These are phyloP conservation scores for Diachasma alloeum DNA, from an alignment of 1,140 invertebrate species.

Conservation along the genomic window DNA sequence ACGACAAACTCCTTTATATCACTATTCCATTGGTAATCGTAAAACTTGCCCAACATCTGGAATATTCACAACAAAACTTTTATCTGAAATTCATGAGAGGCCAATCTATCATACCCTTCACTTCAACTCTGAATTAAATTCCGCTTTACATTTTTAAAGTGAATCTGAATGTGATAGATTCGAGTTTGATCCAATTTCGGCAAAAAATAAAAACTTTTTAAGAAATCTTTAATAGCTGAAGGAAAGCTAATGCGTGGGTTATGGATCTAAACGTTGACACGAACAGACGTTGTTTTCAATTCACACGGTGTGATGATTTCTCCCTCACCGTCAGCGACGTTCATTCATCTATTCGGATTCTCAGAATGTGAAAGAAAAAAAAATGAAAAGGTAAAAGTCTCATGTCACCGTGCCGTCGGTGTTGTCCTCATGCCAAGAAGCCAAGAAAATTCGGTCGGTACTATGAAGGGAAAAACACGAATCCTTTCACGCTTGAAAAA, in stretches of 20 bases:
- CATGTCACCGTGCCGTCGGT: background rate
- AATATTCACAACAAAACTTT: background rate
- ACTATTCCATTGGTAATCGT: background rate
- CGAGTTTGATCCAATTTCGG: background rate
- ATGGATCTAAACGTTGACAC: background rate
- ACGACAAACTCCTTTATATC: background rate
- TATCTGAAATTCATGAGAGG: background rate
- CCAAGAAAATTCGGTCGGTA: background rate
- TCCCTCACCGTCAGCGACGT: background rate
- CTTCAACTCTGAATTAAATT: background rate
- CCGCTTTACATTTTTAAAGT: background rate
- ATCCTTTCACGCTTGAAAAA: conserved; percentile 19
- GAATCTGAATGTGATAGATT: background rate
- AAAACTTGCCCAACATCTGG: background rate
- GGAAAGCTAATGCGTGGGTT: background rate
- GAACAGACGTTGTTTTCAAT: background rate
- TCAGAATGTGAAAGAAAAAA: background rate
- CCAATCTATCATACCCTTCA: background rate
- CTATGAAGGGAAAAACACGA: conserved; percentile 13
- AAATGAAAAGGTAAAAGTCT: background rate
- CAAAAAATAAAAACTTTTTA: background rate
- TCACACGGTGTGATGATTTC: background rate
- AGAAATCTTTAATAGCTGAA: background rate
- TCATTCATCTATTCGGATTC: background rate
- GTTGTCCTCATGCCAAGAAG: conserved; percentile 18